These are phyloP conservation scores for Alouatta palliata DNA, from an alignment of 2,113 vertebrate genomes.

Conservation along the genomic window DNA sequence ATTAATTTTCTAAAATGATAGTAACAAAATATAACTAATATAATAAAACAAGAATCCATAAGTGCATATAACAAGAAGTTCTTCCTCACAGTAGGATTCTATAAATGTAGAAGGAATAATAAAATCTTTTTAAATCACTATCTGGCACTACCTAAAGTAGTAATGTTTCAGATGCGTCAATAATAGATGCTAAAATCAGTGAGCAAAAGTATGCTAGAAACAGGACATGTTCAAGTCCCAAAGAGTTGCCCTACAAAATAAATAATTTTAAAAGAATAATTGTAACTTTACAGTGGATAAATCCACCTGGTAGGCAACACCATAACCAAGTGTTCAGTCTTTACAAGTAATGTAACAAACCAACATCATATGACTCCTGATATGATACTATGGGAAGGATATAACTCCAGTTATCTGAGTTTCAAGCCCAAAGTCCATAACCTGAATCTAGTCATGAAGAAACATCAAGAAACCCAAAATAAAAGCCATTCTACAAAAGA, in stretches of 20 bases:
- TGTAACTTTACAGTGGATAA: neutral
- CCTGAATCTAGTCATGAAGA: neutral
- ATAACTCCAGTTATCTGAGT: neutral
- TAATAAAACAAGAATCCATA: constrained; percentile 9
- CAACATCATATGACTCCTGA: neutral
- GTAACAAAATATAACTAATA: neutral
- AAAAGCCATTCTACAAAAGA: neutral
- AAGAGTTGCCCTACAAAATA: neutral
- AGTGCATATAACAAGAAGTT: neutral
- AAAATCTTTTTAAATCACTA: neutral
- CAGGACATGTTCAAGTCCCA: constrained; percentile 3
- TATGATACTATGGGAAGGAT: neutral
- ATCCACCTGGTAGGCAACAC: neutral
- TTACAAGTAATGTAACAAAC: neutral
- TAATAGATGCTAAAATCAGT: neutral
- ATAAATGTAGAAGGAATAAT: neutral
- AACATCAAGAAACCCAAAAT: constrained; percentile 26
- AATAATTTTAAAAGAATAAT: neutral
- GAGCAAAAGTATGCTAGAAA: neutral
- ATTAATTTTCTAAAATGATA: constrained; percentile 19
- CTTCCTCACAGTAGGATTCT: neutral
- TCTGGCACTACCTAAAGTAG: neutral
- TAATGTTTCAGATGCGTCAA: neutral
- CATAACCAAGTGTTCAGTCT: neutral
- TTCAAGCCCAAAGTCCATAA: neutral